Evolutionary conservation across 92 coral and sea anemone genomes (phyloP), one percentile per base, ranked within the genome.

Genomic region (Heteractis magnifica): DNA sequence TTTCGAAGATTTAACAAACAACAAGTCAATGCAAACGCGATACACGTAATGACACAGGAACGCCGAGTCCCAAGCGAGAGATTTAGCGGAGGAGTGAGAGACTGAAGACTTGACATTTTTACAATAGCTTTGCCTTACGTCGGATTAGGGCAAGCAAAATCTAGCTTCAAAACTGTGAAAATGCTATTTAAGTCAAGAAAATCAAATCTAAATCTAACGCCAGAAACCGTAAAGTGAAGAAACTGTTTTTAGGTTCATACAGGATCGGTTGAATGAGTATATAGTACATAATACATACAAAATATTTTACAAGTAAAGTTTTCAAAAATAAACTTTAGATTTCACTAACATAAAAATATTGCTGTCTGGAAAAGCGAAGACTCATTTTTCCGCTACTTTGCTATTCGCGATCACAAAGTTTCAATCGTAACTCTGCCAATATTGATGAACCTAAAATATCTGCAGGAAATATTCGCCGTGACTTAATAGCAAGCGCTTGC

Each of bases 11-110:
- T 74, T 6, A 10, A 44, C 8, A 74, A 74, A 74, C 10, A 74
- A 18, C 52, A 18, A 74, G 55, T 10, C 21, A 77, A 11, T 56
- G 26, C 16, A 71, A 51, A 79, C 19, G 49, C 41, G 21, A 71
- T 59, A 53, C 84, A 81, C 84, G 84, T 81, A 70, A 68, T 65
- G 8, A 15, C 84, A 51, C 21, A 52, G 64, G 77, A 81, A 81
- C 84, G 84, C 84, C 74, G 55, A 50, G 71, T 64, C 71, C 77
- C 53, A 81, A 81, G 65, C 76, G 73, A 8, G 68, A 77, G 41
- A 20, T 65, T 51, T 51, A 81, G 84, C 77, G 84, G 77, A 21
- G 34, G 77, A 14, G 77, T 81, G 14, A n/a, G 20, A 62, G 21
- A 62, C 21, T 62, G 9, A 16, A 8, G n/a, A 68, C 73, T 68